A percentile compares a stretch with the other conserved stretches of the same genome.
Conservation (phyloP, 2,888 invertebrate genomes). For the Agrochola macilenta region DNA sequence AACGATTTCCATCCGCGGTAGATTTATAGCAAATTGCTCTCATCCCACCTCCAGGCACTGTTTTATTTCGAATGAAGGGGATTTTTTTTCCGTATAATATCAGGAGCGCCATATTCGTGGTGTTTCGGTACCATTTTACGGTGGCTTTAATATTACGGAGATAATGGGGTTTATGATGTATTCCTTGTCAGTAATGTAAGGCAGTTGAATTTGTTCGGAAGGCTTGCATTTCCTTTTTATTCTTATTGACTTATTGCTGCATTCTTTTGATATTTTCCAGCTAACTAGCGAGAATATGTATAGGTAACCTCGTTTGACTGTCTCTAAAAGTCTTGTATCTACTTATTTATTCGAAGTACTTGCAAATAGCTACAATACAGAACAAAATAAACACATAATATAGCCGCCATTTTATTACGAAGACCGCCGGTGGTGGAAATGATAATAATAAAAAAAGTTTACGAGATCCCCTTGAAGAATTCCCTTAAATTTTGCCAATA, state of each 20-base stretch:
- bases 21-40: conserved; percentile 89
- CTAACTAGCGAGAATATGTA: background rate
- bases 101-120: conserved; percentile 59
- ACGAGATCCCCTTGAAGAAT: conserved; percentile 75
- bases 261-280: background rate
- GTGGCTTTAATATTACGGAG: conserved; percentile 52
- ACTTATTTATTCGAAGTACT: background rate
- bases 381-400: conserved; percentile 53
- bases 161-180: conserved; percentile 59
- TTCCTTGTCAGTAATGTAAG: conserved; percentile 41
- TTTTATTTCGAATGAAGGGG: conserved; percentile 80
- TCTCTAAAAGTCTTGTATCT: background rate
- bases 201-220: conserved; percentile 6
- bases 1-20: conserved; percentile 82
- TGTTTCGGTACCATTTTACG: conserved; percentile 63
- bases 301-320: background rate
- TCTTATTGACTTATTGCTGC: background rate
- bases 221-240: background rate
- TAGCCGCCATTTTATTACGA: conserved; percentile 61
- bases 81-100: conserved; percentile 72
- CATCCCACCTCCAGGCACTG: conserved; percentile 82
- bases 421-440: conserved; percentile 71
- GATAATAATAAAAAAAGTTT: conserved; percentile 81
- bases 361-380: conserved; percentile 7
- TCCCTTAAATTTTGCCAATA: conserved; percentile 81